Conservation (phyloP, 1,140 invertebrate species). For the Dendrolimus punctatus region DNA sequence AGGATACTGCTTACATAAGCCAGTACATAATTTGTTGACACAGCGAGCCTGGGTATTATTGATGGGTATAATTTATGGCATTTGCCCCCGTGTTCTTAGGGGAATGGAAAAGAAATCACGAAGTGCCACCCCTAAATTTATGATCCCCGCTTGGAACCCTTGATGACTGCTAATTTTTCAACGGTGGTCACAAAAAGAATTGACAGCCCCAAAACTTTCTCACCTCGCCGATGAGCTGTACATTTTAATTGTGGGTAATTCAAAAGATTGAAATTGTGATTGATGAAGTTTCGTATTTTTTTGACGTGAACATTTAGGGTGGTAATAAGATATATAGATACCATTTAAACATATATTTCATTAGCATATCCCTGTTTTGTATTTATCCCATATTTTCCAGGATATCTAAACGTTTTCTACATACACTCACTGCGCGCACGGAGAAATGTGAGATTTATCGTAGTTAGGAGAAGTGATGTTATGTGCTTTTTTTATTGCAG, state of each 20-base stretch:
- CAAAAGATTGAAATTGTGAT: conserved; percentile 14
- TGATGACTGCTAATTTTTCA: conserved; percentile 51
- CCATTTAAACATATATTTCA: too few species aligned
- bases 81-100: conserved; percentile 36
- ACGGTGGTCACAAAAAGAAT: conserved; percentile 22
- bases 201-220: conserved; percentile 25
- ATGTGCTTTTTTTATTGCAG: too few species aligned
- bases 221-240: conserved; percentile 21
- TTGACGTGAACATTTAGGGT: too few species aligned
- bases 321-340: too few species aligned
- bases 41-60: conserved; percentile 41
- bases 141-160: conserved; percentile 30
- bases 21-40: conserved; percentile 30
- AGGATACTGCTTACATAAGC: too few species aligned
- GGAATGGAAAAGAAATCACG: conserved; percentile 43
- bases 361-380: too few species aligned
- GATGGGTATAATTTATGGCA: conserved; percentile 51
- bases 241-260: conserved; percentile 27
- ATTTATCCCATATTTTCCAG: too few species aligned
- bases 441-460: too few species aligned
- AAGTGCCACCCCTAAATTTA: conserved; percentile 42
- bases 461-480: too few species aligned
- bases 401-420: too few species aligned
- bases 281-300: conserved; percentile 5
- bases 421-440: too few species aligned